Evolutionary conservation across 2,888 invertebrate genomes (phyloP).

Genomic region (Leptopilina drosophilae): DNA sequence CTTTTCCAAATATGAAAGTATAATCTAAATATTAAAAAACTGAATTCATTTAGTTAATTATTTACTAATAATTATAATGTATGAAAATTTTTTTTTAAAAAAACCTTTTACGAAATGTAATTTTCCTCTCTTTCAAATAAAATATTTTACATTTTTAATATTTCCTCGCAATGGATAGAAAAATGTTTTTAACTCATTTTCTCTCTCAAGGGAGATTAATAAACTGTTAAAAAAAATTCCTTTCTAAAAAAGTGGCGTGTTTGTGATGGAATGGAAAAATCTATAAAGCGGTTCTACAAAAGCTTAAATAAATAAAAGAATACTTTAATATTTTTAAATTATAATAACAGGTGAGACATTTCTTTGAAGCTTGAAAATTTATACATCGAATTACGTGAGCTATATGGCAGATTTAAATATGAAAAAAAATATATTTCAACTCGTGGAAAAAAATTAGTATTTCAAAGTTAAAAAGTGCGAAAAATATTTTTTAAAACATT

Average conservation of each 20-base stretch:
- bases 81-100: too few species aligned
- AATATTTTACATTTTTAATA: too few species aligned
- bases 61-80: too few species aligned
- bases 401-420: background rate
- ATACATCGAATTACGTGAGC: constrained; percentile 34
- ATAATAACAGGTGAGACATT: constrained; percentile 45
- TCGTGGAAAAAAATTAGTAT: background rate
- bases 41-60: too few species aligned
- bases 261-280: constrained; percentile 26
- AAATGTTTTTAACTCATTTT: too few species aligned
- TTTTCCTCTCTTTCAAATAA: too few species aligned
- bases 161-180: too few species aligned
- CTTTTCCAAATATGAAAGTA: background rate
- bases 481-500: background rate
- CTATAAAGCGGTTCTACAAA: constrained; percentile 55
- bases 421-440: background rate
- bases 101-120: too few species aligned
- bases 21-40: background rate
- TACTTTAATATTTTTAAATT: background rate
- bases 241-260: constrained; percentile 7
- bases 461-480: background rate
- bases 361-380: constrained; percentile 41
- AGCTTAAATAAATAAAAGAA: constrained; percentile 51
- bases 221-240: too few species aligned
- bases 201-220: too few species aligned